Conservation (phyloP, 2,113 vertebrate genomes). For the Sciurus niger region DNA sequence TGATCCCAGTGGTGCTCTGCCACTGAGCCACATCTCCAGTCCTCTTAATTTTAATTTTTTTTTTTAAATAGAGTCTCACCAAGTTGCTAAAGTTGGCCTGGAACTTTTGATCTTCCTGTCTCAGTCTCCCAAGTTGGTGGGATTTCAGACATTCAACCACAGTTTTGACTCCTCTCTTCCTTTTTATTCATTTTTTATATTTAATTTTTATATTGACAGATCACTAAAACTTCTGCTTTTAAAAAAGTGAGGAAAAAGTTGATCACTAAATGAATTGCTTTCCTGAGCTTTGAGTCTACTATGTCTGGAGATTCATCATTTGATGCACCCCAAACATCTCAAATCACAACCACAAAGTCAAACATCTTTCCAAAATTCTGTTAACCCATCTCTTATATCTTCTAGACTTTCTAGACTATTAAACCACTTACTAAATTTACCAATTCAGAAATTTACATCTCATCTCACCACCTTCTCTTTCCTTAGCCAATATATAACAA, state of each 20-base stretch:
- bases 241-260: neutral
- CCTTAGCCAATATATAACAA: neutral
- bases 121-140: too few species aligned
- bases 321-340: neutral
- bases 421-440: neutral
- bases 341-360: constrained; percentile 6
- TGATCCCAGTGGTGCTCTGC: too few species aligned
- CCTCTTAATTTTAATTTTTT: too few species aligned
- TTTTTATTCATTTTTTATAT: neutral
- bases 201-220: neutral
- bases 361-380: neutral
- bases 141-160: neutral
- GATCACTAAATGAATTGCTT: neutral
- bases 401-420: neutral
- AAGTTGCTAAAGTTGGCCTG: too few species aligned
- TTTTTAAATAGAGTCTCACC: too few species aligned
- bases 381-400: neutral
- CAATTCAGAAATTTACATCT: neutral
- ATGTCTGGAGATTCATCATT: neutral
- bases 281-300: neutral
- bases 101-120: too few species aligned
- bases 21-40: too few species aligned
- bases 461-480: neutral
- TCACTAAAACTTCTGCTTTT: neutral
- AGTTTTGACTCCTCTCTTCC: neutral